These are phyloP conservation scores for Crotalus viridis DNA, from an alignment of 2,113 vertebrate species.

Conservation along the genomic window DNA sequence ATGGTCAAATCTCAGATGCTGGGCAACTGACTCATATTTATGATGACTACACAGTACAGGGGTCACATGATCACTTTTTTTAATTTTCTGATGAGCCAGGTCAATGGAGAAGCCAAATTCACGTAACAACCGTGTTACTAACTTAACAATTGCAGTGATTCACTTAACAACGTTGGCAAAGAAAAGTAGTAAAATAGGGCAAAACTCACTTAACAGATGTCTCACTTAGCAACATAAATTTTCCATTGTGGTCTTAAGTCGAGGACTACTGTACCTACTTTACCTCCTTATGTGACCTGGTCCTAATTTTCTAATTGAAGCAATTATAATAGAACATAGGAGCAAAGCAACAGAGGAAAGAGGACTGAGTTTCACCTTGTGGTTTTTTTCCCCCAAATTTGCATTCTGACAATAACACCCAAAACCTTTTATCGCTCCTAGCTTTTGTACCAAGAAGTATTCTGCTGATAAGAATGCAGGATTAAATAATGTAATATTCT, in stretches of 20 bases:
- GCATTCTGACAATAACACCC: not conserved
- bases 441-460: not conserved
- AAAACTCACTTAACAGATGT: not conserved
- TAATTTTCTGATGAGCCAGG: not conserved
- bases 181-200: not conserved
- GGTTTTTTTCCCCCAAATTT: not conserved
- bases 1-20: not conserved
- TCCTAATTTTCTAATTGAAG: not conserved
- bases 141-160: not conserved
- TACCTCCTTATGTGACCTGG: not conserved
- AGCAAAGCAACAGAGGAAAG: not conserved
- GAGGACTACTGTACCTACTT: not conserved
- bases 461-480: not conserved
- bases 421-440: not conserved
- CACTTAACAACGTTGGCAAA: not conserved
- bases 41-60: not conserved
- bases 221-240: not conserved
- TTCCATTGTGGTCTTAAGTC: not conserved
- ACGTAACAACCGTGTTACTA: not conserved
- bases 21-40: not conserved
- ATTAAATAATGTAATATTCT: not conserved
- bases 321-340: not conserved
- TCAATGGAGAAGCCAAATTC: not conserved
- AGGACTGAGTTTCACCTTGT: not conserved
- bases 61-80: not conserved